Evolutionary conservation across 2,888 invertebrate species (phyloP).

Genomic region (Pristionchus arcanus): DNA sequence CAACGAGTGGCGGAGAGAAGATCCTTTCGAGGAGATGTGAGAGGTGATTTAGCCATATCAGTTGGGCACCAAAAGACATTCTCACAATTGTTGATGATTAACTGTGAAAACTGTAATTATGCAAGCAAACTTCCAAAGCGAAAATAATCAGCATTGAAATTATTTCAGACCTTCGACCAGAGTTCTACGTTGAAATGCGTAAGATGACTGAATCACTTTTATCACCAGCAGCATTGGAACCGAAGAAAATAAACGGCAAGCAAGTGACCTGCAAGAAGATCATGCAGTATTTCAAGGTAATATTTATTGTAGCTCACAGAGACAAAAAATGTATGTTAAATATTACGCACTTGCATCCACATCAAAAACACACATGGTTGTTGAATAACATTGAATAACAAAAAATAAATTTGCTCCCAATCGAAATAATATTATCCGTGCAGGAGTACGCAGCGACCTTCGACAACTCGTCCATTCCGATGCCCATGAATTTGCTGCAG

Average conservation of each 20-base stretch:
- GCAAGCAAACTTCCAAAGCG: too few relatives aligned
- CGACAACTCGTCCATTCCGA: conserved; percentile 71
- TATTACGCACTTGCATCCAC: too few relatives aligned
- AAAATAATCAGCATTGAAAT: neutral
- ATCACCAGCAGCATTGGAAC: conserved; percentile 69
- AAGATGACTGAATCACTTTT: conserved; percentile 73
- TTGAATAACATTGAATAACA: too few relatives aligned
- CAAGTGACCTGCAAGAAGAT: conserved; percentile 75
- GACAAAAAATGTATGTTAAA: too few relatives aligned
- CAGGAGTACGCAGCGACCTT: conserved; percentile 74
- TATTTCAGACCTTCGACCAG: conserved; percentile 71
- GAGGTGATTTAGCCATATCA: conserved; percentile 65
- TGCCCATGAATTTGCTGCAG: conserved; percentile 73
- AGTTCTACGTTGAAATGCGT: conserved; percentile 75
- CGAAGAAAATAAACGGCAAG: conserved; percentile 75
- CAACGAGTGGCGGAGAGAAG: conserved; percentile 75
- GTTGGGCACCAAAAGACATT: too few relatives aligned
- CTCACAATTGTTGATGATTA: too few relatives aligned
- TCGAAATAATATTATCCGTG: too few relatives aligned
- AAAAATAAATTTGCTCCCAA: too few relatives aligned
- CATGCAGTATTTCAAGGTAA: conserved; percentile 74
- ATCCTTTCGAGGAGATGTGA: conserved; percentile 75
- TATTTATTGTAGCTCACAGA: too few relatives aligned
- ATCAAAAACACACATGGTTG: too few relatives aligned
- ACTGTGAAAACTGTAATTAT: too few relatives aligned